These are phyloP conservation scores for Deroplatys truncata DNA, from an alignment of 2,888 invertebrate species.

Conservation along the genomic window DNA sequence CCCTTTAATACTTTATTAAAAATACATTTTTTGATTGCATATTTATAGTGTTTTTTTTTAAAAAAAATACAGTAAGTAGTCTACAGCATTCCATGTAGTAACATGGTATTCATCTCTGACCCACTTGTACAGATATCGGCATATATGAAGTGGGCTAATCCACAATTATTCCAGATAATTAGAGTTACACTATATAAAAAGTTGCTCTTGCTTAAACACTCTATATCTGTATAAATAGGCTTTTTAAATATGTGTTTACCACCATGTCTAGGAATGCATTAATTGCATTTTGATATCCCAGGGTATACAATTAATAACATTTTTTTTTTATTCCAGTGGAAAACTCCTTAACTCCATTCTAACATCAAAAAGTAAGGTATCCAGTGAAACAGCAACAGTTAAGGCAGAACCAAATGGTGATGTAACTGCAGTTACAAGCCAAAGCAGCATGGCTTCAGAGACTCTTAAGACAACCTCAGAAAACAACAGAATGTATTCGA, in stretches of 20 bases:
- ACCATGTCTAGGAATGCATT: background rate
- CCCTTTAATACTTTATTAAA: too few species aligned
- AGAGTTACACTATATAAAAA: too few species aligned
- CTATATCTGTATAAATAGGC: too few species aligned
- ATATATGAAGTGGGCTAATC: too few species aligned
- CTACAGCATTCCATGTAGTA: too few species aligned
- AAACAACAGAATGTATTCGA: slow-evolving; percentile 34
- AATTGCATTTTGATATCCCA: background rate
- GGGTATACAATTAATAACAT: background rate
- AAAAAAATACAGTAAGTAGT: too few species aligned
- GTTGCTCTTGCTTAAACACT: too few species aligned
- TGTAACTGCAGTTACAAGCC: slow-evolving; percentile 6
- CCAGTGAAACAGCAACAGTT: slow-evolving; percentile 3
- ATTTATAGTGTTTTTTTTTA: too few species aligned
- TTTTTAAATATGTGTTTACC: background rate
- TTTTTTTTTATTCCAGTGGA: slow-evolving; percentile 18
- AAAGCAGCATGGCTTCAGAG: slow-evolving; percentile 41
- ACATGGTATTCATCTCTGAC: too few species aligned
- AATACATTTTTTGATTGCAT: too few species aligned
- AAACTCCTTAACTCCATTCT: slow-evolving; percentile 27
- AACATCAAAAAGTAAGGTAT: slow-evolving; percentile 19
- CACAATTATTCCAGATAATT: too few species aligned
- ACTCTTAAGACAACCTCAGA: background rate
- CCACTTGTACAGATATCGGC: too few species aligned
- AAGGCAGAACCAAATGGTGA: slow-evolving; percentile 6